These are phyloP conservation scores for Harpagus bidentatus DNA, from an alignment of 2,113 vertebrate species.

Conservation along the genomic window DNA sequence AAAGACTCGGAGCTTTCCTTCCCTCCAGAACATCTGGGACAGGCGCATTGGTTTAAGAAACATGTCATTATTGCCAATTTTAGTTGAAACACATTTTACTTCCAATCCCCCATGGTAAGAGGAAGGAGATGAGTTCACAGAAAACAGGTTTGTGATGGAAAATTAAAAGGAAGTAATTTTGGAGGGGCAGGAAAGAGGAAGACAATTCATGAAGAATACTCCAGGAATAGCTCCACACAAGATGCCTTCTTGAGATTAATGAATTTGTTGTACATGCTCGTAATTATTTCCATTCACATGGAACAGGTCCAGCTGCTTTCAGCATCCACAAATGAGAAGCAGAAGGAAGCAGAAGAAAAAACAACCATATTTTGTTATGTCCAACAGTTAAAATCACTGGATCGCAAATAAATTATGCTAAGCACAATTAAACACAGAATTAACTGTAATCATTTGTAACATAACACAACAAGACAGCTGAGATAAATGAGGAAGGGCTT, in stretches of 20 bases:
- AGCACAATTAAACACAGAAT: conserved; percentile 68
- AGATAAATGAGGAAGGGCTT: conserved; percentile 36
- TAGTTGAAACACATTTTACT: background rate
- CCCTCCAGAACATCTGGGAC: background rate
- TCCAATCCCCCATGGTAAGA: background rate
- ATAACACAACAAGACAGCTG: conserved; percentile 42
- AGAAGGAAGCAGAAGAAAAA: conserved; percentile 55
- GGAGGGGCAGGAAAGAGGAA: background rate
- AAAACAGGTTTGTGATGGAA: background rate
- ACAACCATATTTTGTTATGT: conserved; percentile 46
- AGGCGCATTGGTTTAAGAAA: background rate
- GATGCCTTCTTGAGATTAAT: conserved; percentile 34
- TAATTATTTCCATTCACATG: conserved; percentile 57
- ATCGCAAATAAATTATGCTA: conserved; percentile 58
- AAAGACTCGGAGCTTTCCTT: background rate
- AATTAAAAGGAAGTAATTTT: background rate
- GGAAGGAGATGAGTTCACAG: background rate
- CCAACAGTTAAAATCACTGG: conserved; percentile 50
- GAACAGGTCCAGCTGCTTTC: conserved; percentile 68
- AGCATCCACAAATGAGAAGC: conserved; percentile 52
- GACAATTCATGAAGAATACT: background rate
- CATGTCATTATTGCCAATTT: background rate
- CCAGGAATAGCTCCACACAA: background rate
- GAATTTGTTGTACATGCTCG: background rate
- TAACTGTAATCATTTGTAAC: conserved; percentile 57